These are phyloP conservation scores for Caretta caretta DNA, from an alignment of 2,113 vertebrate genomes.

Conservation along the genomic window DNA sequence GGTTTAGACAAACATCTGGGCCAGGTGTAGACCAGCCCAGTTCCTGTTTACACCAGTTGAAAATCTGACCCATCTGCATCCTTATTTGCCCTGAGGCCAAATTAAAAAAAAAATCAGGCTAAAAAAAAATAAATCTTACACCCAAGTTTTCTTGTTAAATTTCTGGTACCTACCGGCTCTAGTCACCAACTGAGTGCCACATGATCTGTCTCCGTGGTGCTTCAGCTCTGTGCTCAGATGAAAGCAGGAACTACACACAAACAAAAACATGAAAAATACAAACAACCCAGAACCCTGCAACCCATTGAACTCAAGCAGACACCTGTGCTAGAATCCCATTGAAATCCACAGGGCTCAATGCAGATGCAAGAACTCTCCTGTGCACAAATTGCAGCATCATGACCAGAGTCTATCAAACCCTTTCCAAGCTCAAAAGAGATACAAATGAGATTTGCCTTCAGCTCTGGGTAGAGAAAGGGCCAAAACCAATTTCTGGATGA, in stretches of 20 bases:
- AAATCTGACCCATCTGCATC: neutral
- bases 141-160: neutral
- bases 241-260: neutral
- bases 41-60: neutral
- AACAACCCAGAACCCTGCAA: neutral
- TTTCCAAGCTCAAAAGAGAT: neutral
- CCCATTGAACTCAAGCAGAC: neutral
- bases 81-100: neutral
- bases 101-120: neutral
- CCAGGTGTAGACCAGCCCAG: neutral
- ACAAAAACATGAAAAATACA: neutral
- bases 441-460: neutral
- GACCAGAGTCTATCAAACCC: neutral
- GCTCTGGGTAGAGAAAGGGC: neutral
- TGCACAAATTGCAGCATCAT: neutral
- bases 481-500: neutral
- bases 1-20: neutral
- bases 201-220: neutral
- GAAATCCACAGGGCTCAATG: neutral
- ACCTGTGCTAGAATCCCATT: neutral
- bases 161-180: neutral
- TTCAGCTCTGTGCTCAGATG: rapidly evolving
- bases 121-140: neutral
- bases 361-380: neutral
- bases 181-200: neutral